phyloP scores from a whole-genome alignment of 1,140 invertebrate species.

The Brachionus rotundiformis region DNA sequence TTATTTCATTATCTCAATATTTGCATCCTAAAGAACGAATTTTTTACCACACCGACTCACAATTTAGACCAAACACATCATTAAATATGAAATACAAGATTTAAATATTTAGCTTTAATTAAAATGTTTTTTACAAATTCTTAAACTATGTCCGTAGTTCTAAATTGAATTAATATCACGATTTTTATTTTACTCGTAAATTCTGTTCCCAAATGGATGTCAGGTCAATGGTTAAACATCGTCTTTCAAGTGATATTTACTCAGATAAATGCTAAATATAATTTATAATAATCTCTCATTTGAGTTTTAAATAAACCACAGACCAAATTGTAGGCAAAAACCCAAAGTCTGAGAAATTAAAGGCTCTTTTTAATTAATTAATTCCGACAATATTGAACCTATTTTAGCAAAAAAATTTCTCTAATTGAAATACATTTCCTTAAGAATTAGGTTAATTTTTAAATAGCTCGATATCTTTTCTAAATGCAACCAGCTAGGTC shows the following conservation, averaged over 20 bases:
- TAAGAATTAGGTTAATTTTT: not conserved
- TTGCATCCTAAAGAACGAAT: not conserved
- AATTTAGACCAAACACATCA: not conserved
- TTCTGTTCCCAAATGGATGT: not conserved
- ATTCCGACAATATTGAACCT: not conserved
- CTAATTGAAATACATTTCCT: constrained; percentile 3
- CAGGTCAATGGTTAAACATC: not conserved
- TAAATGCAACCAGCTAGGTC: not conserved
- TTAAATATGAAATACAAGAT: constrained; percentile 12
- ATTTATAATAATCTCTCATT: not conserved
- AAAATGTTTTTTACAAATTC: constrained; percentile 1
- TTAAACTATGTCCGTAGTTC: not conserved
- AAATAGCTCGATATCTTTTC: not conserved
- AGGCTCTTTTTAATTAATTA: not conserved
- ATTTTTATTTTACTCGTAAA: not conserved
- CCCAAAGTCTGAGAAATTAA: not conserved
- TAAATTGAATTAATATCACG: constrained; percentile 12
- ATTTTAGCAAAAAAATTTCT: not conserved
- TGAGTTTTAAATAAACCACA: not conserved
- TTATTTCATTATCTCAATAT: constrained; percentile 3
- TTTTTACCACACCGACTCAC: constrained; percentile 10
- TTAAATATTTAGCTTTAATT: constrained; percentile 22
- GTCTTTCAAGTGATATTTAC: constrained; percentile 5
- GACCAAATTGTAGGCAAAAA: not conserved
- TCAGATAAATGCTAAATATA: not conserved